These are phyloP conservation scores for Gobius niger DNA, from an alignment of 2,113 vertebrate genomes.

Conservation along the genomic window DNA sequence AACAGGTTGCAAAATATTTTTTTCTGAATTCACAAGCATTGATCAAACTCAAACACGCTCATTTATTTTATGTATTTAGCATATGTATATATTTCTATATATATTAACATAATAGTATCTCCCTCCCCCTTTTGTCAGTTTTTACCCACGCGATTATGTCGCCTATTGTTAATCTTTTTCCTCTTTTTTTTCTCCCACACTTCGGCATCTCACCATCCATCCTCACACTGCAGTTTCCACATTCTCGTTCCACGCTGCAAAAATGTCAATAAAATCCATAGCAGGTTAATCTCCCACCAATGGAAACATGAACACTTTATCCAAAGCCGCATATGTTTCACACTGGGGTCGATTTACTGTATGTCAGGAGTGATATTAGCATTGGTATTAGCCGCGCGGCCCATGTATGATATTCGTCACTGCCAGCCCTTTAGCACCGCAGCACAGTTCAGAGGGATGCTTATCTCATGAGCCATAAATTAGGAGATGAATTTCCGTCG, in stretches of 20 bases:
- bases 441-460: conserved; percentile 68
- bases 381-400: conserved; percentile 72
- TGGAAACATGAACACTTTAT: conserved; percentile 76
- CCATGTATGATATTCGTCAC: conserved; percentile 72
- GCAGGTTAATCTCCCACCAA: conserved; percentile 70
- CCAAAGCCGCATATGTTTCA: conserved; percentile 71
- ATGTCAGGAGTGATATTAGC: conserved; percentile 75
- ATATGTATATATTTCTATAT: no score
- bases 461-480: conserved; percentile 79
- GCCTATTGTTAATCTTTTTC: neutral
- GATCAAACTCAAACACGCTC: no score
- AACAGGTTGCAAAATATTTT: no score
- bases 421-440: conserved; percentile 66
- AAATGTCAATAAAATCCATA: conserved; percentile 75
- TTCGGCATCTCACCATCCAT: conserved; percentile 29
- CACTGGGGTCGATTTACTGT: conserved; percentile 74
- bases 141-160: neutral
- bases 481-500: conserved; percentile 70
- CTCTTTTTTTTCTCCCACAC: conserved; percentile 22
- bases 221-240: conserved; percentile 42
- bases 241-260: conserved; percentile 41
- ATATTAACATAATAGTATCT: no score
- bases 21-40: no score
- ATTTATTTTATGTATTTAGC: no score
- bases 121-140: neutral